Base-by-base conservation (phyloP, 2,888 invertebrate species). In the Eumacrocentrus americanus region DNA sequence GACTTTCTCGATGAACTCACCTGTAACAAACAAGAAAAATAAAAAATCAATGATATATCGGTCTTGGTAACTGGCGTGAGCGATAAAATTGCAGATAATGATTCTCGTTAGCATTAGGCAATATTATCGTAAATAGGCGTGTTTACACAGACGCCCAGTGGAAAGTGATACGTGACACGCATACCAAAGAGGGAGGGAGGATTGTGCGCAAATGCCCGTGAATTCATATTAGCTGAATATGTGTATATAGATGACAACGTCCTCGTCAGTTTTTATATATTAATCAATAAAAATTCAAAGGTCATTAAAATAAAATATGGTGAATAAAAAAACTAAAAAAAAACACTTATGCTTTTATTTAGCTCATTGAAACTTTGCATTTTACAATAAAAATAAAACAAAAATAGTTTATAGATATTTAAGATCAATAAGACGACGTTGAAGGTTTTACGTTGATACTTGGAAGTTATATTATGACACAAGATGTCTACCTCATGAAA, bases 121-220 rank as follows among this genome's bases (percentile, higher is more conserved):
- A 77, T 76, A 74, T 76, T 77, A 78, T 76, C 72, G 72, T 76
- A 76, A 77, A 77, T 73, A 77, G 72, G 66, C 67, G 70, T 77
- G 76, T 79, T 78, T 78, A 77, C 74, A 71, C 67, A 73, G 68
- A 69, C 71, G 50, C 40, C 34, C 48, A 47, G 54, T 47, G 72
- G 73, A 72, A 76, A 78, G 76, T 76, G 76, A 78, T 77, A 77
- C 77, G 76, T 76, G 77, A 77, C 79, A 78, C 74, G 78, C 77
- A 78, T 77, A 71, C 72, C 69, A 64, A 69, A 64, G 65, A 67
- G 70, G 52, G 64, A 61, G 67, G 68, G 63, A 68, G 70, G 69
- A 68, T 60, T 35, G 55, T 14, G 22, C 42, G 12, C 51, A 20
- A 44, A 54, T 11, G 42, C 48, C 38, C 14, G 69, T 70, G 72